Conservation (phyloP, 2,113 vertebrate genomes). For the Coryphaenoides rupestris region DNA sequence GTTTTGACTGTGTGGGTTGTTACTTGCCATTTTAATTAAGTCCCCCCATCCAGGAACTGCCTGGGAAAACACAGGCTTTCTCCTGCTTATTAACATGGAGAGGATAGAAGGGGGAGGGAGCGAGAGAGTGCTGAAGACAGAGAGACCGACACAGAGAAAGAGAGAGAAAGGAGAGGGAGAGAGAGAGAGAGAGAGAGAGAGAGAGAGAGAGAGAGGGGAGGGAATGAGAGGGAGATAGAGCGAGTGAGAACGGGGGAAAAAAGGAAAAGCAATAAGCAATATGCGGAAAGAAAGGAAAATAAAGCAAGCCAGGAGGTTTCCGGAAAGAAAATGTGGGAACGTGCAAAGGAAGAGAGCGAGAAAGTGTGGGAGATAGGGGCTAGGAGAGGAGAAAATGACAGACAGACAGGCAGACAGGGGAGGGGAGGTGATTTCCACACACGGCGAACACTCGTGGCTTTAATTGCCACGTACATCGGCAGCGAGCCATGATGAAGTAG, state of each 20-base stretch:
- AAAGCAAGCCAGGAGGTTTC: too few relatives aligned
- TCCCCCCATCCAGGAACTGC: constrained; percentile 62
- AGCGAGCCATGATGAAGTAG: constrained; percentile 45
- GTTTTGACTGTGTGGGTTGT: constrained; percentile 73
- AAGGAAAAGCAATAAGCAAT: neutral
- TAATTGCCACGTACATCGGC: constrained; percentile 67
- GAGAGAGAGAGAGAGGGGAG: constrained; percentile 12
- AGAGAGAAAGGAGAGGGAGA: neutral
- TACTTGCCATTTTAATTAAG: constrained; percentile 78
- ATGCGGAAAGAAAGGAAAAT: too few relatives aligned
- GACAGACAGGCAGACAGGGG: neutral
- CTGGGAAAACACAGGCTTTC: constrained; percentile 46
- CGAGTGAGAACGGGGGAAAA: neutral
- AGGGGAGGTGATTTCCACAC: constrained; percentile 2
- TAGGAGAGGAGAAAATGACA: constrained; percentile 8
- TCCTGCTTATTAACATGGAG: constrained; percentile 62
- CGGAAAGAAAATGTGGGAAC: neutral
- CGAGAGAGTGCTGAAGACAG: constrained; percentile 14
- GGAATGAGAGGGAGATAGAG: constrained; percentile 17
- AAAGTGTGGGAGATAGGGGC: constrained; percentile 55
- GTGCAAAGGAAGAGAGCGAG: constrained; percentile 11
- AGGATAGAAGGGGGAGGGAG: constrained; percentile 22
- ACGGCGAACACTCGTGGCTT: constrained; percentile 48
- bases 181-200: constrained; percentile 36
- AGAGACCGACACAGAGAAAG: constrained; percentile 15